phyloP scores from a whole-genome alignment of 2,113 vertebrate species.

The Struthio camelus region DNA sequence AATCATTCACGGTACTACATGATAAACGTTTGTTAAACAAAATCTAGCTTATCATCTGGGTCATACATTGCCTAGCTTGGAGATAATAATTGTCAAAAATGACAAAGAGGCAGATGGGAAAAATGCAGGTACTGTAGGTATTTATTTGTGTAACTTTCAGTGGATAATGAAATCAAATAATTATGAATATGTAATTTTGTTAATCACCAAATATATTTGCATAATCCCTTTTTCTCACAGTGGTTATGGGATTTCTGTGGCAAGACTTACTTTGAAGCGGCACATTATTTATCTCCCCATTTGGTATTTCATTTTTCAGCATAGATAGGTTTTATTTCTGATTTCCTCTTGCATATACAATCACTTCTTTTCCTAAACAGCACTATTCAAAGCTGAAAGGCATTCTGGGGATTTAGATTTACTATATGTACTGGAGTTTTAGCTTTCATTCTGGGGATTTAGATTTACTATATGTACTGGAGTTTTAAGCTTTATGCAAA shows the following conservation, averaged over 20 bases:
- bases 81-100: not conserved
- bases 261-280: constrained; percentile 54
- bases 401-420: constrained; percentile 51
- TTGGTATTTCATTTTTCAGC: constrained; percentile 48
- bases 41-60: not conserved
- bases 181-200: constrained; percentile 57
- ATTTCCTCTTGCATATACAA: constrained; percentile 53
- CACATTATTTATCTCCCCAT: constrained; percentile 54
- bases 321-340: constrained; percentile 26
- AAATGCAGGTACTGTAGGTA: not conserved
- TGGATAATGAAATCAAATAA: constrained; percentile 48
- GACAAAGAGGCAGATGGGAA: not conserved
- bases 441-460: constrained; percentile 58
- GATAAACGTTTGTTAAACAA: not conserved
- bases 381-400: constrained; percentile 32
- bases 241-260: constrained; percentile 58
- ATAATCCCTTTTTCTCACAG: constrained; percentile 55
- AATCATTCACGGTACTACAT: not conserved
- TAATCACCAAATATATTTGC: constrained; percentile 58
- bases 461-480: not conserved
- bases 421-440: constrained; percentile 30
- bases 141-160: constrained; percentile 48
- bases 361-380: constrained; percentile 44
- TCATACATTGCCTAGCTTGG: not conserved
- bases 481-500: constrained; percentile 61